These are phyloP conservation scores for Hemichromis elongatus DNA, from an alignment of 2,113 vertebrate species.

Conservation along the genomic window DNA sequence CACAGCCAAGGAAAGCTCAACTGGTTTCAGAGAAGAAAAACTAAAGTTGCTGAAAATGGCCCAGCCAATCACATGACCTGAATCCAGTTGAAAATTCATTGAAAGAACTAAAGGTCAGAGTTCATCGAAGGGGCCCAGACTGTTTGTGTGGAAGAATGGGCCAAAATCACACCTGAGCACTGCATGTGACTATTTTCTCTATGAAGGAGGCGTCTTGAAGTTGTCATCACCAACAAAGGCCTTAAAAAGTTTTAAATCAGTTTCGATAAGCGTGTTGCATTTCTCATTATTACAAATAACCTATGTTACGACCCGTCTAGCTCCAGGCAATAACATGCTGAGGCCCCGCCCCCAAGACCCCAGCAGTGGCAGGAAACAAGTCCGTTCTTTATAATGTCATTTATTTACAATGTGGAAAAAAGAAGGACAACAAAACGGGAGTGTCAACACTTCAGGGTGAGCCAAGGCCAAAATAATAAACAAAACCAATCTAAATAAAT, in stretches of 20 bases:
- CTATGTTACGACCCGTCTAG: too few relatives aligned
- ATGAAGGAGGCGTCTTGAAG: neutral
- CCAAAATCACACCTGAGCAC: neutral
- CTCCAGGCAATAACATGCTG: too few relatives aligned
- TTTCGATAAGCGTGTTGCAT: neutral
- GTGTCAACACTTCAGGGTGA: too few relatives aligned
- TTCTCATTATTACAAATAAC: neutral
- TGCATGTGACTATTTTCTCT: neutral
- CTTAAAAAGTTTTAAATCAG: neutral
- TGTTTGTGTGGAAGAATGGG: neutral
- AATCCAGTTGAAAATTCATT: neutral
- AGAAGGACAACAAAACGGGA: too few relatives aligned
- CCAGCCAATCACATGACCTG: neutral
- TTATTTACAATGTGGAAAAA: too few relatives aligned
- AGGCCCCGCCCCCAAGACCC: too few relatives aligned
- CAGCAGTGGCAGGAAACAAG: too few relatives aligned
- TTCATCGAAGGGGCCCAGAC: fast-evolving
- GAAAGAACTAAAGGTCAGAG: neutral
- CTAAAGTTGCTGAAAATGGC: neutral
- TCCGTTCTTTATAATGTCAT: too few relatives aligned
- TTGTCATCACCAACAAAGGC: neutral
- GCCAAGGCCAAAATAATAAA: too few relatives aligned
- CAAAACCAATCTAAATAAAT: too few relatives aligned
- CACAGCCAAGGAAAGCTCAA: neutral
- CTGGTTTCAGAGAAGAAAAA: neutral